A percentile compares a stretch with the other conserved stretches of the same genome.
Conservation (phyloP, 2,888 invertebrate species). For the Schizotus pectinicornis region DNA sequence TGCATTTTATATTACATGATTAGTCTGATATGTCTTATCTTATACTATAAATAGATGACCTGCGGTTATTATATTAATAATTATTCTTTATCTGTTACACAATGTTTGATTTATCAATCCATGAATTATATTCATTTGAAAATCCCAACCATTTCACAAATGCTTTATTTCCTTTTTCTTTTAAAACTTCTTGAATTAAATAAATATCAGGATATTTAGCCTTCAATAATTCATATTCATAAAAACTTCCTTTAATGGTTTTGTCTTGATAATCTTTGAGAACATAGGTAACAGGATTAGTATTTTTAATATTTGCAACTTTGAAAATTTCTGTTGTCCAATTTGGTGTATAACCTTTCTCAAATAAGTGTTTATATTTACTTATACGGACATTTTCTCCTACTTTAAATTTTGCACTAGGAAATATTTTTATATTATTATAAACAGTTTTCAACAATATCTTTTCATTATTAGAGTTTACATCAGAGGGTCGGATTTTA, state of each 20-base stretch:
- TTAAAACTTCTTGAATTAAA: constrained; percentile 42
- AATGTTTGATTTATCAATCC: too few relatives aligned
- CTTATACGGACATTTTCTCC: constrained; percentile 48
- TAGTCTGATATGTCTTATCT: too few relatives aligned
- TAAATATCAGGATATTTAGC: constrained; percentile 38
- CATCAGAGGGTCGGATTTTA: constrained; percentile 45
- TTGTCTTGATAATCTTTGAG: constrained; percentile 40
- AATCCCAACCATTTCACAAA: constrained; percentile 41
- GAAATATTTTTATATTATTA: constrained; percentile 38
- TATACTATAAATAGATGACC: too few relatives aligned
- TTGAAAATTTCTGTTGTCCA: constrained; percentile 51
- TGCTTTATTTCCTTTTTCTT: constrained; percentile 33
- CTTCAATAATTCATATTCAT: constrained; percentile 40
- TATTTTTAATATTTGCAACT: constrained; percentile 41
- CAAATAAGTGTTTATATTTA: constrained; percentile 33
- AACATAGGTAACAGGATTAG: constrained; percentile 45
- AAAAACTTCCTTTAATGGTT: constrained; percentile 44
- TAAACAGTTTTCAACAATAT: constrained; percentile 35
- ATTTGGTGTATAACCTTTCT: constrained; percentile 28
- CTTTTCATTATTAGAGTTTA: constrained; percentile 47
- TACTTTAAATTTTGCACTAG: constrained; percentile 36
- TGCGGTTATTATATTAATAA: too few relatives aligned
- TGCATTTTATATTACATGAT: too few relatives aligned
- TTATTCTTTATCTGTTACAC: too few relatives aligned
- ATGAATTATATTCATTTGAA: constrained; percentile 34